These are phyloP conservation scores for Frankliniella fusca DNA, from an alignment of 2,888 invertebrate species.

Conservation along the genomic window DNA sequence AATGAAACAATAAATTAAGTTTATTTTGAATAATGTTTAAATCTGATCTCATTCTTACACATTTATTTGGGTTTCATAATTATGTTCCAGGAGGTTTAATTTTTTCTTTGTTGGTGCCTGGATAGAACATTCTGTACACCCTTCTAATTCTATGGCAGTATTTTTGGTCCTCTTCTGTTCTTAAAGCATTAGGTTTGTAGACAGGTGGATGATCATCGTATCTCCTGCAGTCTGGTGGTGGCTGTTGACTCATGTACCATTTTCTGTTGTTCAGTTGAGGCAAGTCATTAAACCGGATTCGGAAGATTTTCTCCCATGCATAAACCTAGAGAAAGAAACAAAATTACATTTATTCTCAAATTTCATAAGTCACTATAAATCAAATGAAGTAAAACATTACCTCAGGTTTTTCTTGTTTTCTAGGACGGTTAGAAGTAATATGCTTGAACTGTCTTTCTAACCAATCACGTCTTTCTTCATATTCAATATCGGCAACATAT, in stretches of 20 bases:
- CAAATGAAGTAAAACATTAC: neutral
- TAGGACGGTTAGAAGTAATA: slow-evolving; percentile 63
- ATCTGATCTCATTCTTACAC: neutral
- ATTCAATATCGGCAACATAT: slow-evolving; percentile 62
- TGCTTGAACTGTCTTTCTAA: slow-evolving; percentile 65
- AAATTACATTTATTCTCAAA: neutral
- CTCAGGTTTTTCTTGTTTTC: slow-evolving; percentile 46
- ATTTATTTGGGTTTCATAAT: neutral
- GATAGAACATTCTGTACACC: neutral
- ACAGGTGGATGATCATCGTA: neutral
- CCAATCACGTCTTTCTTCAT: slow-evolving; percentile 61
- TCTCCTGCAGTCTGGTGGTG: neutral
- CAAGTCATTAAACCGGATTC: slow-evolving; percentile 44
- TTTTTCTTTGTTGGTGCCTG: neutral
- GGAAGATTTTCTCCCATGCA: slow-evolving; percentile 79
- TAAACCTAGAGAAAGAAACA: slow-evolving; percentile 53
- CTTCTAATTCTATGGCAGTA: neutral
- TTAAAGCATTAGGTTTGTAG: neutral
- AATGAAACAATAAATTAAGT: neutral
- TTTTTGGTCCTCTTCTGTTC: neutral
- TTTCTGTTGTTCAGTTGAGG: neutral
- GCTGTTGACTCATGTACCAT: neutral
- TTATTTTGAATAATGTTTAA: neutral
- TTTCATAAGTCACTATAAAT: neutral
- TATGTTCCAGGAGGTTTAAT: neutral